Conservation (phyloP, 2,888 invertebrate species). For the Chrysotoxum bicinctum region DNA sequence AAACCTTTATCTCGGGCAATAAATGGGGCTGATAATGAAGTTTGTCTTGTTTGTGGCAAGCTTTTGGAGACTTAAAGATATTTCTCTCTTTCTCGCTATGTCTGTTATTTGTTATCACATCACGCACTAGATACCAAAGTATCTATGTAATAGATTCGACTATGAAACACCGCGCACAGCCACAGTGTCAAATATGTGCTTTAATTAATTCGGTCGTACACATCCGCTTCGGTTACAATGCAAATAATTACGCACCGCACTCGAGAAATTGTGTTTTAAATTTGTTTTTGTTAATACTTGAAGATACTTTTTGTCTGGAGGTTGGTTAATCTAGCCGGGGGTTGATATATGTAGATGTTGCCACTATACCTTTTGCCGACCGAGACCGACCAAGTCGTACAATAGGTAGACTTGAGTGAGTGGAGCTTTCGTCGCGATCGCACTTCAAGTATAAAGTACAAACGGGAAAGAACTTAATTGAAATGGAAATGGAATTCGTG, state of each 20-base stretch:
- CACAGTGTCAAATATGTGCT: conserved; percentile 16
- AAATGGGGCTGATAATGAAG: conserved; percentile 54
- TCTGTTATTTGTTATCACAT: conserved; percentile 18
- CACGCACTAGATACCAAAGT: conserved; percentile 11
- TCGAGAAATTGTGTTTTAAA: neutral
- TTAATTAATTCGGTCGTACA: conserved; percentile 64
- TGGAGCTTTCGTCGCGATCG: conserved; percentile 62
- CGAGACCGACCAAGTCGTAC: conserved; percentile 1
- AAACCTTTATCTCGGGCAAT: conserved; percentile 60
- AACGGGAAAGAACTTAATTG: conserved; percentile 69
- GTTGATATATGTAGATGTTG: conserved; percentile 55
- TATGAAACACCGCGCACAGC: neutral
- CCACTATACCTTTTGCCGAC: conserved; percentile 11
- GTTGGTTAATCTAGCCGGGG: conserved; percentile 31
- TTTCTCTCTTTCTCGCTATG: neutral
- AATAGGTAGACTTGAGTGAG: conserved; percentile 53
- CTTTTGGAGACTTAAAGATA: conserved; percentile 29
- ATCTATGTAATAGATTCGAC: neutral
- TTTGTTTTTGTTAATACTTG: neutral
- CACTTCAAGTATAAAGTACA: conserved; percentile 46
- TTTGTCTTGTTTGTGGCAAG: conserved; percentile 17
- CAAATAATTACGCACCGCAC: conserved; percentile 64
- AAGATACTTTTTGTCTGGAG: conserved; percentile 27
- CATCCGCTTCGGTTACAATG: conserved; percentile 67
- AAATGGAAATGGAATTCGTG: conserved; percentile 67